Percentiles rank a stretch among this genome's conserved stretches.
These are phyloP conservation scores for Prietella phreatophila DNA, from an alignment of 2,113 vertebrate species.

Conservation along the genomic window DNA sequence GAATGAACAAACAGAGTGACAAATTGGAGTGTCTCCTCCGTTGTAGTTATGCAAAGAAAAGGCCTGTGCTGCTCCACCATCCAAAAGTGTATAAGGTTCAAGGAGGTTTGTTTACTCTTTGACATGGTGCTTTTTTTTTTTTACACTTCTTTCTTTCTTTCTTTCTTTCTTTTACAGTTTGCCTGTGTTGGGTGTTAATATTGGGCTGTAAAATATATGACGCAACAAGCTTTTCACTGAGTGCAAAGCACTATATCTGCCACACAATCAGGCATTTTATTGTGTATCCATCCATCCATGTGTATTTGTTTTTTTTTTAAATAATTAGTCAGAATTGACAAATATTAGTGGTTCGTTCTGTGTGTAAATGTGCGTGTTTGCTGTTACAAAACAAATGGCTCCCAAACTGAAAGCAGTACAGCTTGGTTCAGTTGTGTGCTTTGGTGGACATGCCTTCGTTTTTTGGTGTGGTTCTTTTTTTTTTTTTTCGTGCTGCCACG, in stretches of 20 bases:
- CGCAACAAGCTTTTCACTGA: neutral
- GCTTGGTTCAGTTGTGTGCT: neutral
- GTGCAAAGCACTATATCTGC: neutral
- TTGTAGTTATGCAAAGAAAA: slow-evolving; percentile 30
- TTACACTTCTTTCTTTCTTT: too few relatives aligned
- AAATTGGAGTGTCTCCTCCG: slow-evolving; percentile 2
- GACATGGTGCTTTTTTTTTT: neutral
- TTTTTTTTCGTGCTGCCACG: neutral
- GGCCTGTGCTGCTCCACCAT: slow-evolving; percentile 42
- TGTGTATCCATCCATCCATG: too few relatives aligned
- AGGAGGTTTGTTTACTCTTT: slow-evolving; percentile 34
- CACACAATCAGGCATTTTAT: neutral
- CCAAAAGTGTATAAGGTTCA: neutral
- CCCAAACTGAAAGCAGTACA: neutral
- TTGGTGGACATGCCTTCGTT: neutral
- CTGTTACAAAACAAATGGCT: neutral
- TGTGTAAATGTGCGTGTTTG: neutral
- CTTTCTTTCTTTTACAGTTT: neutral
- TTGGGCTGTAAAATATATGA: slow-evolving; percentile 5
- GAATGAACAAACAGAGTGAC: slow-evolving; percentile 3
- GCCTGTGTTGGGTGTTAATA: neutral
- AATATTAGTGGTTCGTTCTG: neutral
- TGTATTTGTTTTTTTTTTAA: neutral
- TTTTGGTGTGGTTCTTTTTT: neutral
- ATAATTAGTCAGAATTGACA: neutral